Evolutionary conservation across 2,888 invertebrate genomes (phyloP), one percentile per base, ranked within the genome.

Genomic region (Mesorhabditis spiculigera): DNA sequence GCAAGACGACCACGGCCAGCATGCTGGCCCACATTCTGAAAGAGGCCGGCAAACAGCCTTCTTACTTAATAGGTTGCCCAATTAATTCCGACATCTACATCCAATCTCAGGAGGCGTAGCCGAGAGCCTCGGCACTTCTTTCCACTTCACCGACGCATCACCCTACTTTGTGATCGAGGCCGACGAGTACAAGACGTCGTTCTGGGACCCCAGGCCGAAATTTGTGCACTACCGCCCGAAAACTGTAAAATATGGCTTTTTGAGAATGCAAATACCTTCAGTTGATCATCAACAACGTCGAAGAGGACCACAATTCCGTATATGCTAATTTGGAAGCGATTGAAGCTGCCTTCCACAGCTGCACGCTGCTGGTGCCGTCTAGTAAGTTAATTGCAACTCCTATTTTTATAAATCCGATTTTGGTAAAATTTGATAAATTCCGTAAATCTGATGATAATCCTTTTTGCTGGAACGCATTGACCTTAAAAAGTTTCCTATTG

Each of bases 101-200:
- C n/a, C 10, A 50, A 3, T 50, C 3, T 50, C 58, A 50, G 58
- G 58, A 13, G 58, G 58, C 58, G 8, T 50, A 50, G n/a, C 8
- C 58, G 58, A 50, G 58, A 50, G 58, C 58, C 58, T 50, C 58
- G 58, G 58, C 58, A n/a, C 8, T 10, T 50, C n/a, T n/a, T 50
- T 10, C 58, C 58, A 50, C 58, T 50, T 50, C 58, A 50, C 8
- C n/a, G 10, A 10, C n/a, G n/a, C 8, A n/a, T 50, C 58, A n/a
- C 8, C 8, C 8, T 50, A 13, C n/a, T 50, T 50, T 50, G 58
- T 50, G 10, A 50, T 50, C n/a, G 58, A 50, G 58, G 58, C 58
- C n/a, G 58, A 50, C 58, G 58, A 50, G n/a, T 50, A 50, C 58
- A 50, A 50, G 58, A 50, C 58, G n/a, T 10, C 58, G 1, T 50